A percentile compares a stretch with the other conserved stretches of the same genome.
Conservation (phyloP, 2,797 vertebrate species). For the Kryptopterus vitreolus region DNA sequence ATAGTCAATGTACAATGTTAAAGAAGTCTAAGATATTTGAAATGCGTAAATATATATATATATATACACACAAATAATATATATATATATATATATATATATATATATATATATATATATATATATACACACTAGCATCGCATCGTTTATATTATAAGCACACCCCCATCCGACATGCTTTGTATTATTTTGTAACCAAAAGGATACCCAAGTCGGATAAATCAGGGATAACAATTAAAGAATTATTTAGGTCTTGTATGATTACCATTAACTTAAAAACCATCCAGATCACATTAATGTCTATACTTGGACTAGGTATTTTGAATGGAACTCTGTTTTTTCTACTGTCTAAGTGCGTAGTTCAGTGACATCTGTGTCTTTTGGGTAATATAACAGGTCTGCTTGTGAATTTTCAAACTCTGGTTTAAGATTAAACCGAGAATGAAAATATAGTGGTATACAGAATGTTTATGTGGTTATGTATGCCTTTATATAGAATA, state of each 20-base stretch:
- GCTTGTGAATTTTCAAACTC: neutral
- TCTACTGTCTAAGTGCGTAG: neutral
- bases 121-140: no score
- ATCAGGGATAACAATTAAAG: neutral
- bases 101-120: no score
- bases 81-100: no score
- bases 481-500: neutral
- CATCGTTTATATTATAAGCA: no score
- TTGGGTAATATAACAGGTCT: neutral
- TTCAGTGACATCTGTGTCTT: neutral
- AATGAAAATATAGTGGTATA: neutral
- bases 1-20: neutral
- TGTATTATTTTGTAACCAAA: neutral
- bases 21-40: neutral
- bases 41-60: no score
- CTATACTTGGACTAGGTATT: neutral
- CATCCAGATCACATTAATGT: neutral
- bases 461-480: neutral
- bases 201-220: neutral
- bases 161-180: neutral
- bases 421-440: neutral
- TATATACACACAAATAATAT: no score
- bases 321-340: neutral
- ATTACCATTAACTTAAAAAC: neutral
- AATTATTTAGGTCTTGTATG: neutral